A percentile compares a stretch with the other conserved stretches of the same genome.
phyloP scores from a whole-genome alignment of 2,888 invertebrate species.

The Xestoiulus laeticollis region DNA sequence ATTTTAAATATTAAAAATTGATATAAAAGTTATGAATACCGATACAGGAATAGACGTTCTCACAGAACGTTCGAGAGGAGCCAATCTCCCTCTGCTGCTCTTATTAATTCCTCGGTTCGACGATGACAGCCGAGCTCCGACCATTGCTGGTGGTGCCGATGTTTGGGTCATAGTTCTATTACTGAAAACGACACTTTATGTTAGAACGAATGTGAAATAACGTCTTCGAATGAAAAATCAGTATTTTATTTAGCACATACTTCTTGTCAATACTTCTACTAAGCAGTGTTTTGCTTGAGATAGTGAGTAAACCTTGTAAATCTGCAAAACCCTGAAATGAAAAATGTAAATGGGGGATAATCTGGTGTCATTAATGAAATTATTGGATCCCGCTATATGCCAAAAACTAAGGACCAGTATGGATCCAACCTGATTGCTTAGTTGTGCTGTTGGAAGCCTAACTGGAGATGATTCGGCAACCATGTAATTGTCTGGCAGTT shows the following conservation, averaged over 20 bases:
- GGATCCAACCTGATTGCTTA: background rate
- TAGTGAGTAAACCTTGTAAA: slow-evolving; percentile 46
- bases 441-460: background rate
- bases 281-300: slow-evolving; percentile 34
- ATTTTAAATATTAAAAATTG: background rate
- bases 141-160: slow-evolving; percentile 40
- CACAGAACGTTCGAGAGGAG: slow-evolving; percentile 34
- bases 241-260: background rate
- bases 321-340: slow-evolving; percentile 29
- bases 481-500: background rate
- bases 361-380: background rate
- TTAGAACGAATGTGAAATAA: background rate
- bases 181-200: background rate
- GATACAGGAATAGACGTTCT: slow-evolving; percentile 23
- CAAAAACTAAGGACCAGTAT: background rate
- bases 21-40: background rate
- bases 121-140: slow-evolving; percentile 23
- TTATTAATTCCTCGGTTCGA: background rate
- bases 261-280: background rate
- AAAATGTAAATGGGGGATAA: background rate
- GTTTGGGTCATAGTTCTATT: background rate
- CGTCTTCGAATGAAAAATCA: background rate
- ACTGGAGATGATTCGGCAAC: background rate
- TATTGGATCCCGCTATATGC: background rate
- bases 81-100: slow-evolving; percentile 23